Conservation (phyloP, 2,113 vertebrate genomes). For the Bubalus kerabau region DNA sequence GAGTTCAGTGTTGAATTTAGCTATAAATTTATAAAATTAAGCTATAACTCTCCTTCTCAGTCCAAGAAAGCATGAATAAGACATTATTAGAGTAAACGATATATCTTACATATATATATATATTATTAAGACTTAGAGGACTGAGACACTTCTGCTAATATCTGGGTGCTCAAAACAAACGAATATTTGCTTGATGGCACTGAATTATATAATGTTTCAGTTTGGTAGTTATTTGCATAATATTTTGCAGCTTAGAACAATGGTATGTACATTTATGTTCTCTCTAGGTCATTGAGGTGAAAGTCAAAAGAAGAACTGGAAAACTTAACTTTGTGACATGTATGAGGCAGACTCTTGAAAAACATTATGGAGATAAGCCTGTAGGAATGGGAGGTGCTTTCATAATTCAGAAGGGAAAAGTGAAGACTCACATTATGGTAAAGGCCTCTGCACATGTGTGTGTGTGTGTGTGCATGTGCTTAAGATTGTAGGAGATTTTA, state of each 20-base stretch:
- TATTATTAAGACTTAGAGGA: background rate
- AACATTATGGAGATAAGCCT: conserved; percentile 88
- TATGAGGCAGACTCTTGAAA: conserved; percentile 88
- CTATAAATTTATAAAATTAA: background rate
- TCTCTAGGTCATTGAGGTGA: conserved; percentile 91
- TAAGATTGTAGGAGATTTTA: background rate
- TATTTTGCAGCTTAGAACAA: background rate
- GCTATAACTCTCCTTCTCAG: background rate
- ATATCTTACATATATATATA: background rate
- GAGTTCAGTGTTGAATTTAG: background rate
- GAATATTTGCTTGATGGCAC: background rate
- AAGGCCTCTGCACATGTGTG: background rate
- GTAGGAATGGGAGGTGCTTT: conserved; percentile 95
- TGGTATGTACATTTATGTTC: background rate
- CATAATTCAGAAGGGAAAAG: conserved; percentile 93
- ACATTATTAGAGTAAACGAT: background rate
- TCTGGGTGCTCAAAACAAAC: background rate
- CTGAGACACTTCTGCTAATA: background rate
- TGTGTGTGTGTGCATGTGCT: background rate
- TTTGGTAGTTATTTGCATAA: background rate
- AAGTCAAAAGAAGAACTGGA: conserved; percentile 89
- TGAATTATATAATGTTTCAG: conserved; percentile 18
- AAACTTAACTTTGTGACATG: conserved; percentile 90
- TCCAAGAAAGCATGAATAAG: background rate
- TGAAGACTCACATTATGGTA: conserved; percentile 97